phyloP scores from a whole-genome alignment of 2,888 invertebrate genomes.

The Pherbina coryleti region DNA sequence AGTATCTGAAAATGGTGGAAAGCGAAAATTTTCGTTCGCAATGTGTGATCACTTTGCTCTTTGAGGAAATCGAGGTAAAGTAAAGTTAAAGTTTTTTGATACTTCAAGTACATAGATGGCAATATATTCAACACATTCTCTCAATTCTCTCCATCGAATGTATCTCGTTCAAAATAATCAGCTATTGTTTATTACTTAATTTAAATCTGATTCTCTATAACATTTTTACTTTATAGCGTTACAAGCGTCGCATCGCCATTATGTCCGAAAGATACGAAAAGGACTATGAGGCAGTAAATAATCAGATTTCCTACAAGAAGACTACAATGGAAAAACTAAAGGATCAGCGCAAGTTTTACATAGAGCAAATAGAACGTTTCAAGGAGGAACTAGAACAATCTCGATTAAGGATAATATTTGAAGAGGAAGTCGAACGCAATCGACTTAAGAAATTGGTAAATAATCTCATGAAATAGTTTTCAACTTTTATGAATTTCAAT shows the following conservation, averaged over 20 bases:
- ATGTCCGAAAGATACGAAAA: slow-evolving; percentile 37
- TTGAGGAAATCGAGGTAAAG: slow-evolving; percentile 36
- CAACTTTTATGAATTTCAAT: no score
- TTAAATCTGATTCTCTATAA: no score
- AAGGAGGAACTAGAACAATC: slow-evolving; percentile 41
- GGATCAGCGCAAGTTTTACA: slow-evolving; percentile 35
- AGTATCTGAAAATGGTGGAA: background rate
- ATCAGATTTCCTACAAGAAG: slow-evolving; percentile 29
- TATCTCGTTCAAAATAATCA: no score
- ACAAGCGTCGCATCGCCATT: slow-evolving; percentile 39
- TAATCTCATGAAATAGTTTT: no score
- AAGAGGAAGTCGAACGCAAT: no score
- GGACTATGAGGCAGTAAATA: slow-evolving; percentile 41
- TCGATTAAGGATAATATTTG: no score
- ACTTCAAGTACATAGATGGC: no score
- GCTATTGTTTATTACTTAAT: no score
- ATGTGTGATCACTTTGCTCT: slow-evolving; percentile 13
- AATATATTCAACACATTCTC: no score
- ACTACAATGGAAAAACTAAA: slow-evolving; percentile 41
- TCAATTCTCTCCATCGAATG: no score
- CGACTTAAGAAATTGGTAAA: no score
- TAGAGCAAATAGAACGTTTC: slow-evolving; percentile 45
- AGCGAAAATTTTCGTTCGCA: slow-evolving; percentile 29
- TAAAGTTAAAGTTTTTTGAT: no score
- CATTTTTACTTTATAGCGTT: slow-evolving; percentile 29